Percentiles rank a stretch among this genome's conserved stretches.
phyloP scores from a whole-genome alignment of 1,140 invertebrate genomes.

The Hylaeus anthracinus region DNA sequence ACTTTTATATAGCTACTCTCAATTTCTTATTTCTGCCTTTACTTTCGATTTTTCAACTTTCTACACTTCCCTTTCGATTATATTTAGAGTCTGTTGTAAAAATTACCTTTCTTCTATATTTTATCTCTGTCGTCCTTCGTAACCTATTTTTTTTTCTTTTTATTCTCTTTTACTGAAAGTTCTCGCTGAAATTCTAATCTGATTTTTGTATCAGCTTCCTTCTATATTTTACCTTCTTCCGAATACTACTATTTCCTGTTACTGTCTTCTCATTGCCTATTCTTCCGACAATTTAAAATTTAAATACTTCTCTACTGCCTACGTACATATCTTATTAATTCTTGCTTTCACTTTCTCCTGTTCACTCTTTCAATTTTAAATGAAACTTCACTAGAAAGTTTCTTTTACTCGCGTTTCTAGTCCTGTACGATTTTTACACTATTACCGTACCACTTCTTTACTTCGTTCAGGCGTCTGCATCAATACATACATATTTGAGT shows the following conservation, averaged over 20 bases:
- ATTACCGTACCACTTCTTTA: background rate
- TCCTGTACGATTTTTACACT: background rate
- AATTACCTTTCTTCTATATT: background rate
- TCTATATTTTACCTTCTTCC: background rate
- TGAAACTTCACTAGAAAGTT: background rate
- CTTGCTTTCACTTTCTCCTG: constrained; percentile 7
- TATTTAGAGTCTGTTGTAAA: no score
- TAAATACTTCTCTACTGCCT: constrained; percentile 16
- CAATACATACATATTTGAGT: background rate
- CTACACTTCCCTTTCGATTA: background rate
- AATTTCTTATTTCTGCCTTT: background rate
- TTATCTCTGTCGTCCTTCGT: background rate
- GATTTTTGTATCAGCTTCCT: background rate
- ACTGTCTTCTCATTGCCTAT: background rate
- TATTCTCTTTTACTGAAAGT: background rate
- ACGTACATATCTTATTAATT: constrained; percentile 12
- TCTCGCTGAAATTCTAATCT: no score
- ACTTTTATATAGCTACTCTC: background rate
- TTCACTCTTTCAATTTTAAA: constrained; percentile 8
- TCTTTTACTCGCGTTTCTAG: background rate
- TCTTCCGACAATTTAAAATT: constrained; percentile 6
- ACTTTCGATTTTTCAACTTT: background rate
- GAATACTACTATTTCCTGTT: background rate
- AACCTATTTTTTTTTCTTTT: background rate
- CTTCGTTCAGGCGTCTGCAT: background rate